A percentile compares a stretch with the other conserved stretches of the same genome.
Conservation (phyloP, 2,113 vertebrate genomes). For the Plecturocebus donacophilus region DNA sequence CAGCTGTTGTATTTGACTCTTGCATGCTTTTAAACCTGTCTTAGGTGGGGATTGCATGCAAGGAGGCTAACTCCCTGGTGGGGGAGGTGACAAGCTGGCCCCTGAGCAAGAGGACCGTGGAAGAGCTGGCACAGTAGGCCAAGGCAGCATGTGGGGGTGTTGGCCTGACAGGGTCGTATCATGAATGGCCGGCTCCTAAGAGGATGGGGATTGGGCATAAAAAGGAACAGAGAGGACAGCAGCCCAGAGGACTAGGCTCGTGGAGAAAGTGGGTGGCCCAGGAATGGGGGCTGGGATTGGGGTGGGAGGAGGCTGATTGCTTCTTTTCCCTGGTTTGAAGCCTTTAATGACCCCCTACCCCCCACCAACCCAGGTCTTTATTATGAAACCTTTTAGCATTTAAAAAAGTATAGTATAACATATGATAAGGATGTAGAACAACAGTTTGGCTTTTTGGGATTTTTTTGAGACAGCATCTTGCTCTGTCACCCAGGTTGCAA, state of each 20-base stretch:
- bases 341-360: not conserved
- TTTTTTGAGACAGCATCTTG: too few species aligned
- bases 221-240: not conserved
- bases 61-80: not conserved
- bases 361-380: too few species aligned
- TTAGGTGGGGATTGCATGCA: too few species aligned
- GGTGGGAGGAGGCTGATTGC: not conserved
- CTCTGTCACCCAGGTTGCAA: too few species aligned
- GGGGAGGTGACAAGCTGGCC: not conserved
- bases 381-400: not conserved
- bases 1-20: not conserved
- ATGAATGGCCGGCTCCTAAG: not conserved
- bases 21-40: rapidly evolving
- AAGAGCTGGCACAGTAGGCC: too few species aligned
- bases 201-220: not conserved
- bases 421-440: not conserved
- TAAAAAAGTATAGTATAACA: not conserved
- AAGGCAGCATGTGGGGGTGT: not conserved
- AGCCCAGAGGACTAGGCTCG: not conserved
- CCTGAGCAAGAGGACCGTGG: too few species aligned
- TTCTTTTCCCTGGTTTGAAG: not conserved
- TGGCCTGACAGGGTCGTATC: not conserved
- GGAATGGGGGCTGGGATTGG: not conserved
- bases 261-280: not conserved
- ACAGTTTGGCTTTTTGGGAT: not conserved